These are phyloP conservation scores for Chymomyza amoena DNA, from an alignment of 2,888 invertebrate genomes.

Conservation along the genomic window DNA sequence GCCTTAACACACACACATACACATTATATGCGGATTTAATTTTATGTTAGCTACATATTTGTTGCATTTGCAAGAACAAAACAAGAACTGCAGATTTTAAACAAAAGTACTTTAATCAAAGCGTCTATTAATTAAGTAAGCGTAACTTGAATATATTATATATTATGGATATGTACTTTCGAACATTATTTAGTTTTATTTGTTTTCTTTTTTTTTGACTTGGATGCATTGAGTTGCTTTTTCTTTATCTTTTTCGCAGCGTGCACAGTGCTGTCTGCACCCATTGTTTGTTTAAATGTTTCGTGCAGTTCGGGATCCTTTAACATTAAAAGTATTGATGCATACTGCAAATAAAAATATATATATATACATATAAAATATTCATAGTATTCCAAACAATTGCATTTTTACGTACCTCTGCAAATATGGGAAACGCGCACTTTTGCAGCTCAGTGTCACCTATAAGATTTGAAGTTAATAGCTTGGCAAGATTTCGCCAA, in stretches of 20 bases:
- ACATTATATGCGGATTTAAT: not conserved
- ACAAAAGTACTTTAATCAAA: not conserved
- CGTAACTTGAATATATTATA: not conserved
- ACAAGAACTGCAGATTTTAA: not conserved
- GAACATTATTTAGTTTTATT: not conserved
- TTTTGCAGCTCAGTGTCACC: constrained; percentile 18
- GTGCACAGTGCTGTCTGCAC: not conserved
- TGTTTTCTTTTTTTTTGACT: constrained; percentile 1
- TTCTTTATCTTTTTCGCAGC: not conserved
- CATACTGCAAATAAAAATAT: constrained; percentile 38
- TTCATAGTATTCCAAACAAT: not conserved
- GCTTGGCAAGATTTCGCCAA: constrained; percentile 50
- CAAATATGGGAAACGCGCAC: constrained; percentile 44
- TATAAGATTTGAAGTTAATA: constrained; percentile 40
- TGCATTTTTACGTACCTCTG: constrained; percentile 44
- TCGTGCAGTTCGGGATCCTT: constrained; percentile 34
- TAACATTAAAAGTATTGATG: constrained; percentile 35
- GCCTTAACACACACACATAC: too few species aligned
- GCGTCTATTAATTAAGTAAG: not conserved
- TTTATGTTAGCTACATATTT: not conserved
- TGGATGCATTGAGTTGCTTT: constrained; percentile 21
- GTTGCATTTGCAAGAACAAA: not conserved
- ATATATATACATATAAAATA: not conserved
- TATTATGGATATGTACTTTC: not conserved
- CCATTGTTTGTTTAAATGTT: constrained; percentile 28